phyloP scores from a whole-genome alignment of 2,113 vertebrate species.

The Lampris megalopsis region DNA sequence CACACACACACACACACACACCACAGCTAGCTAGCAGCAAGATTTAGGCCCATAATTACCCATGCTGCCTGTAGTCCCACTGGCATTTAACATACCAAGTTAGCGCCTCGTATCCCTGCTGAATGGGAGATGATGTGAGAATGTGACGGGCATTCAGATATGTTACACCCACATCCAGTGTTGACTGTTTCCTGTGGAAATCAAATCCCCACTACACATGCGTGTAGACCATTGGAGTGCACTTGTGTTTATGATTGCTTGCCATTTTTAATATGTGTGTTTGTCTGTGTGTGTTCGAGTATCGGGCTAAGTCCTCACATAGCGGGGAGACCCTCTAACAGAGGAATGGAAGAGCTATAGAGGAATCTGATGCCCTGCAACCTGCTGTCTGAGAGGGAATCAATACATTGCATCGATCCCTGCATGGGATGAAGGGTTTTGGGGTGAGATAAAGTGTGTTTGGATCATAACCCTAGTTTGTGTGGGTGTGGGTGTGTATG shows the following conservation, averaged over 20 bases:
- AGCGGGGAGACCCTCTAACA: not conserved
- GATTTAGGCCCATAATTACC: conserved; percentile 42
- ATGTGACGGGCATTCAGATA: conserved; percentile 1
- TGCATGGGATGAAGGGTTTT: conserved; percentile 13
- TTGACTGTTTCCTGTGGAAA: conserved; percentile 10
- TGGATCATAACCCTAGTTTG: not conserved
- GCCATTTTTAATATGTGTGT: conserved; percentile 14
- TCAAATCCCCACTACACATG: not conserved
- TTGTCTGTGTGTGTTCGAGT: not conserved
- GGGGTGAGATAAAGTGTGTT: conserved; percentile 18
- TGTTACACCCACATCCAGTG: not conserved
- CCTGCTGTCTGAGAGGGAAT: conserved; percentile 38
- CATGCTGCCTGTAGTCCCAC: conserved; percentile 15
- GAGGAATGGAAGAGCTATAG: conserved; percentile 5
- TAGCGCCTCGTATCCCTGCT: conserved; percentile 32
- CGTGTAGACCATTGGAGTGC: conserved; percentile 1
- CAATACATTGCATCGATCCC: conserved; percentile 49
- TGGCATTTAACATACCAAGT: conserved; percentile 44
- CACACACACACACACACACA: conserved; percentile 19
- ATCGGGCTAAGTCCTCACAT: not conserved
- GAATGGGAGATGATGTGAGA: conserved; percentile 31
- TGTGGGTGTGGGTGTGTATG: not conserved
- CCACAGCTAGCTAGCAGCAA: not conserved
- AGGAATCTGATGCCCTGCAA: conserved; percentile 46
- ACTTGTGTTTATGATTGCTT: not conserved